phyloP scores from a whole-genome alignment of 2,888 invertebrate genomes.

The Netelia fuscicornis region DNA sequence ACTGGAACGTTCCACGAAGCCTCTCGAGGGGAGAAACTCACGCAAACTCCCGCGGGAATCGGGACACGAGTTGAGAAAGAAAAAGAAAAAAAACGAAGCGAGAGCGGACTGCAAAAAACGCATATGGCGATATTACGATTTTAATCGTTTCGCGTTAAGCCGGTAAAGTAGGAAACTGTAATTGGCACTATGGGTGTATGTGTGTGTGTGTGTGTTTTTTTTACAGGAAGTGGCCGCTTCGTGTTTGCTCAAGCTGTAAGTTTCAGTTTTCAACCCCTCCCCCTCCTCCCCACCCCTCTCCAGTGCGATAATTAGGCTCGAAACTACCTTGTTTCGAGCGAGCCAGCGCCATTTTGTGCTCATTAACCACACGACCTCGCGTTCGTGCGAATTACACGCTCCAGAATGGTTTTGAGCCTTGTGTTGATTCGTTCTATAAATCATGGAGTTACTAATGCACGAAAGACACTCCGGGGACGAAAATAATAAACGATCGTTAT shows the following conservation, averaged over 20 bases:
- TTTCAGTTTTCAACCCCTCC: no score
- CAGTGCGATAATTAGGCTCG: no score
- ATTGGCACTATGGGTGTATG: background rate
- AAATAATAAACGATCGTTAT: no score
- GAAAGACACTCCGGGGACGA: no score
- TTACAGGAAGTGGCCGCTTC: no score
- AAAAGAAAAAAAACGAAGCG: background rate
- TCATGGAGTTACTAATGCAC: no score
- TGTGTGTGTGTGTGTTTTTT: background rate
- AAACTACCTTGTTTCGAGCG: no score
- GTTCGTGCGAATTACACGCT: background rate
- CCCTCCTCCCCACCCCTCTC: no score
- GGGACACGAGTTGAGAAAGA: background rate
- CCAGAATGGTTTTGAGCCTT: no score
- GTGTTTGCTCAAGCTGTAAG: no score
- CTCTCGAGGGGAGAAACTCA: constrained; percentile 18
- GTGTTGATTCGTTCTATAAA: no score
- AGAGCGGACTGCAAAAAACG: background rate
- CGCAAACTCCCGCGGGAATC: constrained; percentile 8
- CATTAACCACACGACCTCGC: constrained; percentile 12
- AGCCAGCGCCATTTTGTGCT: background rate
- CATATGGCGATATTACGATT: constrained; percentile 23
- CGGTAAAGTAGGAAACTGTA: constrained; percentile 17
- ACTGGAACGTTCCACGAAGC: background rate
- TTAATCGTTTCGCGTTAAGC: constrained; percentile 47